phyloP scores from a whole-genome alignment of 2,888 invertebrate genomes.

The Ichneumoninae sp. region DNA sequence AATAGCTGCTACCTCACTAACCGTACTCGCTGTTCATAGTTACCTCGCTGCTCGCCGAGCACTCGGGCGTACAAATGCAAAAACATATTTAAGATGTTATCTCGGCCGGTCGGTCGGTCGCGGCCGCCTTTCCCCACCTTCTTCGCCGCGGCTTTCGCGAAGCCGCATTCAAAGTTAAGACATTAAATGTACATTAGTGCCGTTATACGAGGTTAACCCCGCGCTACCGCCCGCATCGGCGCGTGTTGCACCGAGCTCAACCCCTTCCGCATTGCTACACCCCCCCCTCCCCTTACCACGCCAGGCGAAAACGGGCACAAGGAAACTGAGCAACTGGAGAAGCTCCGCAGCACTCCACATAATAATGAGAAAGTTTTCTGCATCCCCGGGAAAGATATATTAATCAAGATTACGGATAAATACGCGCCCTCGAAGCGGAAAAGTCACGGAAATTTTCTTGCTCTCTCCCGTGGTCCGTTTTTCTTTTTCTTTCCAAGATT shows the following conservation, averaged over 20 bases:
- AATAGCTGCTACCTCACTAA: neutral
- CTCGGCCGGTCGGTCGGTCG: constrained; percentile 64
- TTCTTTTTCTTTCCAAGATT: constrained; percentile 30
- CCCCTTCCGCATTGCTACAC: constrained; percentile 24
- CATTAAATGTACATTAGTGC: constrained; percentile 83
- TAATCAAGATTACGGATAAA: constrained; percentile 71
- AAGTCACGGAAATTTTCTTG: constrained; percentile 66
- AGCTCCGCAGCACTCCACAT: constrained; percentile 53
- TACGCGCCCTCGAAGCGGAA: constrained; percentile 63
- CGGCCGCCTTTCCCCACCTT: constrained; percentile 23
- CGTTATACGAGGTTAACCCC: constrained; percentile 67
- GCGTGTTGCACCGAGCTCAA: constrained; percentile 26
- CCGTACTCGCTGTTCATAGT: neutral
- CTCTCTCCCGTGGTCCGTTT: neutral
- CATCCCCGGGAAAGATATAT: constrained; percentile 66
- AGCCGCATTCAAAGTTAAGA: constrained; percentile 82
- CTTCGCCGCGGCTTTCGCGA: constrained; percentile 36
- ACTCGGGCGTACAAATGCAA: constrained; percentile 73
- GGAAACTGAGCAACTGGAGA: constrained; percentile 42
- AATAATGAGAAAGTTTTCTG: constrained; percentile 70
- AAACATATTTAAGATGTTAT: constrained; percentile 80
- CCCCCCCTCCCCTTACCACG: constrained; percentile 4
- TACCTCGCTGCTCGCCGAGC: constrained; percentile 5
- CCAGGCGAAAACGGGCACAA: neutral
- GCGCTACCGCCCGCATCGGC: constrained; percentile 50